Base-by-base conservation (phyloP, 1,140 invertebrate genomes). In the Aphelinus certus region DNA sequence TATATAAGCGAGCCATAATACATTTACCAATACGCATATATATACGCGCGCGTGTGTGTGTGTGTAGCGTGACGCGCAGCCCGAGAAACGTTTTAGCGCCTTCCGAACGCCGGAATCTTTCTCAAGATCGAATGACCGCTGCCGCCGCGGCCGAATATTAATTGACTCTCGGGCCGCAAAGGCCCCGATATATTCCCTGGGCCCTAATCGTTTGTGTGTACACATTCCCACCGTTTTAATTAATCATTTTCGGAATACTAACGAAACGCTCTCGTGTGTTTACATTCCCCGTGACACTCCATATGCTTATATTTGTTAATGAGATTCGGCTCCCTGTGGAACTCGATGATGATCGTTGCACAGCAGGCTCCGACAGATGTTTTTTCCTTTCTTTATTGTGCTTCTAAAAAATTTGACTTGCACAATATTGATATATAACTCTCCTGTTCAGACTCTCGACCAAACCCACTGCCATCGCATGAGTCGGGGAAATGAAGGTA, bases 61-160 rank as follows among this genome's bases (percentile, higher is more conserved):
- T 45, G 58, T 26, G 9, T 46, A 46, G 60, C 26, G 45, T n/a
- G 48, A 46, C 48, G 61, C 61, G 48, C 45, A 47, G 45, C 6
- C 45, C 9, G 49, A 47, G n/a, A 10, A 58, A 68, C 53, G 53
- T 47, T 68, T 68, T 58, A 68, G 55, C 66, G 45, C 66, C 66
- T 58, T 45, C 26, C 26, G 26, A 26, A 26, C 26, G 26, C 26
- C 26, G 26, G 26, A 26, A 26, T 26, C 26, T 26, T 26, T 26
- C 26, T 26, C 26, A 26, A 26, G 26, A 26, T 43, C 63, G 63
- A 65, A 1, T 66, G 51, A 53, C 64, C 42, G 9, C 26, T 55
- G 26, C 26, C 26, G 26, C 26, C 26, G 26, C 51, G 51, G n/a
- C 46, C 64, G 64, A 66, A 66, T 66, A 66, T 66, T 66, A 66